Base-by-base conservation (phyloP, 2,888 invertebrate genomes). In the Candidula unifasciata region DNA sequence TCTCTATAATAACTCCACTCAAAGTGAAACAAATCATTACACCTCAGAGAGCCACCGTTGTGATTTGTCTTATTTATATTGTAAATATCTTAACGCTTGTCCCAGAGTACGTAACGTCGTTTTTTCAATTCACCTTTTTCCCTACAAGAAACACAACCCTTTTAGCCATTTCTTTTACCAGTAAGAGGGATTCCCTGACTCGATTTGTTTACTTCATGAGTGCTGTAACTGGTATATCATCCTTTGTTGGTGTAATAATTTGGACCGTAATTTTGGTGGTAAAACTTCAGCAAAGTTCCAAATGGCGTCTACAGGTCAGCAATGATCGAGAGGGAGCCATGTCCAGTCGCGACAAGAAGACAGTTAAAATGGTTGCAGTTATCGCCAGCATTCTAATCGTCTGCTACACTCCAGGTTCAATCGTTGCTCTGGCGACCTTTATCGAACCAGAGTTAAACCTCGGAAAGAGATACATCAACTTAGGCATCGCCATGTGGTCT, bases 1-100 rank as follows among this genome's bases (percentile, higher is more conserved):
- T 80, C 24, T 80, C 24, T n/a, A 54, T 80, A 5, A 54, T 54
- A 24, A 18, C 69, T 21, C 80, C 80, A 5, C 3, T 80, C 33
- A 80, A 69, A 37, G 54, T 80, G 35, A 79, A 79, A 60, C 35
- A 79, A 18, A 37, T 79, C 2, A 37, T 79, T 2, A 79, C 79
- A 3, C 24, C 64, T 0, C 5, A 27, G 27, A 64, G 79, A 60
- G 27, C 66, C 6, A 44, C 79, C 33, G 10, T 27, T 13, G 64
- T 37, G 6, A 33, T 79, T 21, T 33, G 44, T 30, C 27, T 79
- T 2, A 79, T 79, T n/a, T 79, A 35, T 24, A 8, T 21, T 10
- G 30, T 27, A 24, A 80, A 54, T 21, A 6, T 80, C 1, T 1
- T 44, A 3, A 54, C 52, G n/a, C 13, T 71, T 18, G 6, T 80